A percentile compares a stretch with the other conserved stretches of the same genome.
phyloP scores from a whole-genome alignment of 2,797 vertebrate species.

The Chiloscyllium punctatum region DNA sequence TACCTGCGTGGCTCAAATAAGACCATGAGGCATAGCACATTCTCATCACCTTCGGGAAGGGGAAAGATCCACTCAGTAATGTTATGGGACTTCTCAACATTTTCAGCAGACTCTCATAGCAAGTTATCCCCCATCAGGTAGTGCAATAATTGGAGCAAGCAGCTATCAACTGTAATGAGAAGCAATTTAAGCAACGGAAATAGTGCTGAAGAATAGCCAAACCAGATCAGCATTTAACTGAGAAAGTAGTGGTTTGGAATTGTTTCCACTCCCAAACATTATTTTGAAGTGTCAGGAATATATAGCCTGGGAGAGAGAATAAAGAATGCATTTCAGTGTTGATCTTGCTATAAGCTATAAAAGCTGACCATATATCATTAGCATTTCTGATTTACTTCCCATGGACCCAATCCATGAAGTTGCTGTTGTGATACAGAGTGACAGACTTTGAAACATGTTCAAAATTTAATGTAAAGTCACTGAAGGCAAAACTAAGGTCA shows the following conservation, averaged over 20 bases:
- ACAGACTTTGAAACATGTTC: not conserved
- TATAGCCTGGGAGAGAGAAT: not conserved
- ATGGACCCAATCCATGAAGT: not conserved
- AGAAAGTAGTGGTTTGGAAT: not conserved
- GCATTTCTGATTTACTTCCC: not conserved
- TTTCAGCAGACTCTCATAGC: not conserved
- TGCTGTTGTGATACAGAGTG: not conserved
- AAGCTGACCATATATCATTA: not conserved
- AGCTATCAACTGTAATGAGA: not conserved
- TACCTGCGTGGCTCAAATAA: too few species aligned
- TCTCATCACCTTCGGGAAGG: too few species aligned
- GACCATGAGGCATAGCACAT: too few species aligned
- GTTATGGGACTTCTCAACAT: not conserved
- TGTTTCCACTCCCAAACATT: not conserved
- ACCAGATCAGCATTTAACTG: not conserved
- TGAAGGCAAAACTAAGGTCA: not conserved
- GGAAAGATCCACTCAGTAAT: not conserved
- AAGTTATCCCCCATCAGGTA: not conserved
- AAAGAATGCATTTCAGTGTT: not conserved
- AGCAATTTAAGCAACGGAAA: not conserved
- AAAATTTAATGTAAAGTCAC: not conserved
- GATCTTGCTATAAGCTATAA: not conserved
- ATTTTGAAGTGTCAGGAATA: not conserved
- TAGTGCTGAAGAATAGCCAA: not conserved
- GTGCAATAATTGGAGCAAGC: not conserved